Evolutionary conservation across 2,113 vertebrate genomes (phyloP).

Genomic region (Camelus bactrianus): DNA sequence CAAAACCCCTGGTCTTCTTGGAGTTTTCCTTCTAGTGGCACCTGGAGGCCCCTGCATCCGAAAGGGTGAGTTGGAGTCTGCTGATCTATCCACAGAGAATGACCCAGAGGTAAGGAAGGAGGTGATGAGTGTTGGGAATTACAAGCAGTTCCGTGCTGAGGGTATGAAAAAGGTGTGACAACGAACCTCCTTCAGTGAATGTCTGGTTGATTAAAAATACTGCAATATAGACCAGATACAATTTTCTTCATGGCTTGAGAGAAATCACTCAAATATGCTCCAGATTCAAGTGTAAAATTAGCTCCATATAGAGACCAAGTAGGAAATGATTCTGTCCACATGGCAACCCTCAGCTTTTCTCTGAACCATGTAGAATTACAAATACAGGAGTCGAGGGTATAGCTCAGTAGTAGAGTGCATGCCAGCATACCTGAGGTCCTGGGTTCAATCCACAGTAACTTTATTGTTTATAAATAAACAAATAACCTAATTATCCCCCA

Average conservation of each 20-base stretch:
- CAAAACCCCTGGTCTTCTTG: background rate
- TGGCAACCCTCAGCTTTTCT: background rate
- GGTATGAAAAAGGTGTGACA: background rate
- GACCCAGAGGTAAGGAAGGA: background rate
- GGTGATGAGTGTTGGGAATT: background rate
- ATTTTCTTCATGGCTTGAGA: background rate
- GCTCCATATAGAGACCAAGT: background rate
- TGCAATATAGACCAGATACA: background rate
- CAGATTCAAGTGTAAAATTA: background rate
- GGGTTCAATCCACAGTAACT: too few relatives aligned
- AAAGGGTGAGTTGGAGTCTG: background rate
- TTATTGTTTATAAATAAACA: too few relatives aligned
- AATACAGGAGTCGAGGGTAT: background rate
- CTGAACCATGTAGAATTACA: background rate
- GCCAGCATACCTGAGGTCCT: too few relatives aligned
- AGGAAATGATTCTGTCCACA: background rate
- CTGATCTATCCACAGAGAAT: background rate
- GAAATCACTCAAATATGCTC: background rate
- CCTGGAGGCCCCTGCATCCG: background rate
- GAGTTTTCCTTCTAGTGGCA: background rate
- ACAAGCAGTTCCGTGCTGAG: background rate
- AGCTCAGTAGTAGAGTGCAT: too few relatives aligned
- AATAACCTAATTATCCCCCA: too few relatives aligned
- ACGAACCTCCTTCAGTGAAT: background rate
- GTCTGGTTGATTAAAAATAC: background rate